These are phyloP conservation scores for Catharus fuscescens DNA, from an alignment of 2,113 vertebrate genomes.

Conservation along the genomic window DNA sequence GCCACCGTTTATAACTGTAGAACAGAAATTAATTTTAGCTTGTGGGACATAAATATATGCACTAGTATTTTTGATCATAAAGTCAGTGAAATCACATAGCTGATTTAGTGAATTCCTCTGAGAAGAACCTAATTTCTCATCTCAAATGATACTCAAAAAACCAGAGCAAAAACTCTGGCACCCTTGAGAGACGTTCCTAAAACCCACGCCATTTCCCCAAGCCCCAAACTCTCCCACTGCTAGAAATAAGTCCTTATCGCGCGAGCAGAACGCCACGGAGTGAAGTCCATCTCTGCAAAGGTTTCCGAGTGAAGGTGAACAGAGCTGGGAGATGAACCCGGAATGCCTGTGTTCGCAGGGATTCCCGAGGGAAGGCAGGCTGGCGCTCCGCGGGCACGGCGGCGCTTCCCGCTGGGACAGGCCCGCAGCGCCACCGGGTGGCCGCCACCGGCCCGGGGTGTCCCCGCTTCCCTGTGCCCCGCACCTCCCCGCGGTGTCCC, in stretches of 20 bases:
- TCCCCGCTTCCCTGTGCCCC: no score
- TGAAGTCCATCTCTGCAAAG: not conserved
- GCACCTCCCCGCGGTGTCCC: not conserved
- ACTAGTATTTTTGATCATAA: not conserved
- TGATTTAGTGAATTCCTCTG: not conserved
- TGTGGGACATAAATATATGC: not conserved
- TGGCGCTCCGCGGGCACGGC: accelerated
- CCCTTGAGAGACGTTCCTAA: not conserved
- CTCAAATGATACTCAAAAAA: not conserved
- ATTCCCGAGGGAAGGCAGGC: not conserved
- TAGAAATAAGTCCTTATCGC: not conserved
- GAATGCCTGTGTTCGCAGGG: not conserved
- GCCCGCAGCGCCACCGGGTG: not conserved
- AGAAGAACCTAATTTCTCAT: not conserved
- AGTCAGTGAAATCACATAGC: not conserved
- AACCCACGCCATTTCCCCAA: not conserved
- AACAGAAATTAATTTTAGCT: not conserved
- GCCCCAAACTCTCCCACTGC: not conserved
- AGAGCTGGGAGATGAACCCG: not conserved
- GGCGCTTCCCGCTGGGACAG: not conserved
- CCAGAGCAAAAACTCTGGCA: not conserved
- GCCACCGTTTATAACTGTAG: not conserved
- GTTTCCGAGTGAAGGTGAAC: not conserved
- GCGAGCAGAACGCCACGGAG: not conserved
- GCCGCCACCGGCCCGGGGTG: not conserved